Base-by-base conservation (phyloP, 2,113 vertebrate species). In the Notarius quadriscutis region DNA sequence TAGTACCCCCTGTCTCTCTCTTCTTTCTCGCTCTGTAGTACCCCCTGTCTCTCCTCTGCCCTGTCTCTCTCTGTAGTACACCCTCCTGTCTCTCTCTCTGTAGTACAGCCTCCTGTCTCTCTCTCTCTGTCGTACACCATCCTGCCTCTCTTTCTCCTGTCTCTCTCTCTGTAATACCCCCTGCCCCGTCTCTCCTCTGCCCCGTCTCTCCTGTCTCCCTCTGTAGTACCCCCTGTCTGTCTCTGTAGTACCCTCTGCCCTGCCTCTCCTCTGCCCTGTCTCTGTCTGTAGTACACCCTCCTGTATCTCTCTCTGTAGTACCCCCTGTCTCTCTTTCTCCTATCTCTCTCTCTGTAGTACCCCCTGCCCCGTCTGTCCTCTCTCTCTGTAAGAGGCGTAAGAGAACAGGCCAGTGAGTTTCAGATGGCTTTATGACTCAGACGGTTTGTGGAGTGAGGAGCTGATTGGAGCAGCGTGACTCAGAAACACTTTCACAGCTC, bases 401-500 rank as follows among this genome's bases (percentile, higher is more conserved):
- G 20, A 77, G 74, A 50, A 55, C 78, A 82, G 81, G 58, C 60
- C 51, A 63, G 55, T 63, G 69, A 17, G 74, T 34, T 25, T 65
- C 25, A n/a, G 18, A 85, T 74, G 57, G 18, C 12, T 89, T 63
- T 72, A 86, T 71, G 81, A 77, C 50, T 77, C 74, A 53, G 74
- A 25, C 22, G 0, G 20, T 51, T 77, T 11, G 20, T 53, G 22
- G 7, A 75, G 72, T 7, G 6, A 75, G 17, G 48, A 77, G 22
- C 10, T 77, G 74, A 53, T 51, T 53, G 48, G 20, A 6, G 4
- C 48, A 51, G 72, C 10, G 72, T 75, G 72, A 75, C 72, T 75
- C 72, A 75, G 72, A 25, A 53, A 72, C 51, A 65, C 84, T 74
- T 86, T 57, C 14, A 6, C 84, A 67, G 86, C 63, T 67, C 78